phyloP scores from a whole-genome alignment of 92 coral and sea anemone genomes.

The Porites evermanni region DNA sequence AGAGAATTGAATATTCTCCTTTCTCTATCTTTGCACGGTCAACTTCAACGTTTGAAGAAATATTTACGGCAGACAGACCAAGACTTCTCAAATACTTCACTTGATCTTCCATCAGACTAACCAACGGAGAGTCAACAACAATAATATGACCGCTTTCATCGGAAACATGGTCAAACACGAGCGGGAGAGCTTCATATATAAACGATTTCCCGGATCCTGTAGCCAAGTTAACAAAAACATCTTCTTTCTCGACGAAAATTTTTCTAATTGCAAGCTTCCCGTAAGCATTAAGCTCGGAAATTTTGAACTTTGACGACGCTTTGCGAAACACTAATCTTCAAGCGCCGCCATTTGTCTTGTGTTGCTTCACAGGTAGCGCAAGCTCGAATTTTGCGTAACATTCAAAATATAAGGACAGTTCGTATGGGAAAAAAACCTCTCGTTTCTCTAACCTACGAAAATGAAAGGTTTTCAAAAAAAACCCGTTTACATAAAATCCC shows the following conservation, averaged over 20 bases:
- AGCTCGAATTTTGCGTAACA: no score
- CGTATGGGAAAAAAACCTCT: no score
- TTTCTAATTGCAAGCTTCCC: neutral
- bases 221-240: neutral
- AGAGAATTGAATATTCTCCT: slow-evolving; percentile 48
- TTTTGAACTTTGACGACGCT: no score
- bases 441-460: no score
- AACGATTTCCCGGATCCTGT: neutral
- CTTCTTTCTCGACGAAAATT: neutral
- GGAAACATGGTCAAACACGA: neutral
- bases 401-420: no score
- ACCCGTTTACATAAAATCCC: no score
- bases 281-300: neutral
- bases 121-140: slow-evolving; percentile 47
- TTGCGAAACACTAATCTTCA: no score
- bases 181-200: slow-evolving; percentile 7
- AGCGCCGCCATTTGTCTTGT: no score
- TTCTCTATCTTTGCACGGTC: slow-evolving; percentile 37
- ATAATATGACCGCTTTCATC: slow-evolving; percentile 18
- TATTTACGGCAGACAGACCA: slow-evolving; percentile 38
- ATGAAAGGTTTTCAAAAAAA: no score
- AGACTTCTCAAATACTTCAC: slow-evolving; percentile 14
- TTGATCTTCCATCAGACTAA: slow-evolving; percentile 51
- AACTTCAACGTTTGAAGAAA: slow-evolving; percentile 2
- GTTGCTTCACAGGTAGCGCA: no score